Evolutionary conservation across 2,888 invertebrate genomes (phyloP), one percentile per base, ranked within the genome.

Genomic region (Carpatolechia fugitivella): DNA sequence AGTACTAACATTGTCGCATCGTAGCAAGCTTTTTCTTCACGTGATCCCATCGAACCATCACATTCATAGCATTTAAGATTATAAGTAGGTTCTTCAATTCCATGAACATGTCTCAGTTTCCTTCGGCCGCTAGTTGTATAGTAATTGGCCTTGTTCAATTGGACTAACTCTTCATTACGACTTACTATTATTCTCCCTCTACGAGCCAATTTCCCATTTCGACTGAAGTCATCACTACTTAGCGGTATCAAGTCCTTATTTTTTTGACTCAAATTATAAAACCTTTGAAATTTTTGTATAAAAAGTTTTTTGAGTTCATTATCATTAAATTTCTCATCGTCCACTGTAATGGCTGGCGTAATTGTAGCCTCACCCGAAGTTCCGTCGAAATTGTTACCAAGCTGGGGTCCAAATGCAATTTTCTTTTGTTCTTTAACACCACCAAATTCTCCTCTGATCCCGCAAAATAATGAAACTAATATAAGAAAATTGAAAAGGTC

Each of bases 1-100:
- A n/a, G n/a, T n/a, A 68, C 78, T 77, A 67, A 82, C 79, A 59
- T 36, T 40, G 46, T 50, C 48, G 76, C 82, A 20, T 51, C 61
- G 59, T 75, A 82, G 60, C 85, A 84, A 11, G 44, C n/a, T 16
- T 20, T 30, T 16, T 47, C 31, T 47, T 47, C 31, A 10, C 5
- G 10, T 1, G 14, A 18, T 10, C 31, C 47, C n/a, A 4, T 35
- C 6, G 49, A n/a, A n/a, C 49, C 35, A n/a, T 49, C 33, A 49
- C 49, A 49, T 8, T 8, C 5, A 18, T 20, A 33, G n/a, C 49
- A 49, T 20, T 35, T 8, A 5, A 35, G n/a, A 16, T 16, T 31
- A 47, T 47, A 6, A 8, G 14, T 31, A 10, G 8, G 30, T 14
- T 10, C 1, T 4, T 35, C 18, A 8, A 6, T 14, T 16, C 7